Percentiles rank a stretch among this genome's conserved stretches.
Evolutionary conservation across 2,113 vertebrate genomes (phyloP).

Genomic region (Clarias magur): DNA sequence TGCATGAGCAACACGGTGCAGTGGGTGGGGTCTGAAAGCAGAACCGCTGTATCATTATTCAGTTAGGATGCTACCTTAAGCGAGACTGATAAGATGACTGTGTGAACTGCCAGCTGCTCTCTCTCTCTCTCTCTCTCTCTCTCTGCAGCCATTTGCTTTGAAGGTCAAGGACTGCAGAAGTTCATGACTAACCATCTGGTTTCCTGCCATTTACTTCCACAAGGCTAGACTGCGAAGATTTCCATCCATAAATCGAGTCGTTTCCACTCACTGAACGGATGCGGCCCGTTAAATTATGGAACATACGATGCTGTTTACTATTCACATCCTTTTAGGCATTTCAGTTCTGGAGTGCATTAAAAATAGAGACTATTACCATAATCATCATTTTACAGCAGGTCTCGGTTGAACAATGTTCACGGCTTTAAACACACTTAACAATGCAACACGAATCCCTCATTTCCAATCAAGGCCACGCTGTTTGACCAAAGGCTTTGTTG

Average conservation of each 20-base stretch:
- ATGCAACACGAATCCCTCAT: not conserved
- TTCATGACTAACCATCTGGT: conserved; percentile 21
- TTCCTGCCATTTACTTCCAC: conserved; percentile 7
- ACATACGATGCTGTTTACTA: not conserved
- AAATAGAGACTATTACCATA: not conserved
- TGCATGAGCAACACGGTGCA: not conserved
- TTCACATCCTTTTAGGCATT: not conserved
- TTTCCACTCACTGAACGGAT: not conserved
- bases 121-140: not conserved
- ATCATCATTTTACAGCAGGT: not conserved
- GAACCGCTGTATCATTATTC: not conserved
- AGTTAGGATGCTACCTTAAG: not conserved
- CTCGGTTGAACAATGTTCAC: not conserved
- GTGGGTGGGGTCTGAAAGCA: not conserved
- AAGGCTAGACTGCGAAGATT: not conserved
- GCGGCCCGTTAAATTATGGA: not conserved
- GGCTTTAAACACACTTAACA: not conserved
- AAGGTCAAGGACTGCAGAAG: conserved; percentile 32
- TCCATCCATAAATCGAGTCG: not conserved
- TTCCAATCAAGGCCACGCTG: not conserved
- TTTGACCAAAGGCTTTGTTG: conserved; percentile 2
- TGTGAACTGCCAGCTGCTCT: not conserved
- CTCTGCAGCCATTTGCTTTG: conserved; percentile 24
- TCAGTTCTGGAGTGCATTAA: not conserved
- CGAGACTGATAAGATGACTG: conserved; percentile 7